Conservation (phyloP, 1,140 invertebrate genomes). For the Euura saliciscinereae region DNA sequence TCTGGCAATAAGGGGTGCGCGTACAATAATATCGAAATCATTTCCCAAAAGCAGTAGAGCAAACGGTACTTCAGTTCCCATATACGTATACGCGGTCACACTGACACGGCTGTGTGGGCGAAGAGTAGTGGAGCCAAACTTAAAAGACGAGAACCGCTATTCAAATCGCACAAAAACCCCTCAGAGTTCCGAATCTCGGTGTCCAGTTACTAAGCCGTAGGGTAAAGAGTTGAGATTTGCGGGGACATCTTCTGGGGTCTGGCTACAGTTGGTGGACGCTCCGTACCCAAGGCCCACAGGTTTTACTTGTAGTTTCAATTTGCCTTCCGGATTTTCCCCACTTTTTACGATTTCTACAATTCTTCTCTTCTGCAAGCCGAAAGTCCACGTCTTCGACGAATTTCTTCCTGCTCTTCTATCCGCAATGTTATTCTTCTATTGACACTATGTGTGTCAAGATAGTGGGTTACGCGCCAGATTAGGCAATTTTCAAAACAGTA, state of each 20-base stretch:
- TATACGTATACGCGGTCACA: background rate
- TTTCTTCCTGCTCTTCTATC: background rate
- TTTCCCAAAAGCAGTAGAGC: background rate
- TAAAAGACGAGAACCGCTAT: conserved; percentile 26
- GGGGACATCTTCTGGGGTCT: background rate
- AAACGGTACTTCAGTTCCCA: conserved; percentile 1
- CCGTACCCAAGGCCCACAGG: background rate
- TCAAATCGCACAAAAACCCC: conserved; percentile 33
- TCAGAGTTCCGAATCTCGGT: conserved; percentile 35
- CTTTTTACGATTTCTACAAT: background rate
- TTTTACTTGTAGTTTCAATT: background rate
- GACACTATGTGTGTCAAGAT: background rate
- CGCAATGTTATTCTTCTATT: background rate
- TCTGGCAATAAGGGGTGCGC: background rate
- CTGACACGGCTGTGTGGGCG: background rate
- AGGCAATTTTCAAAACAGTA: background rate
- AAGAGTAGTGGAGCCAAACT: conserved; percentile 15
- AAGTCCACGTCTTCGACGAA: background rate
- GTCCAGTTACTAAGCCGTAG: conserved; percentile 48
- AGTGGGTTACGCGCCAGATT: no score
- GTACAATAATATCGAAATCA: background rate
- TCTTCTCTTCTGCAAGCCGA: background rate
- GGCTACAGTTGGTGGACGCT: background rate
- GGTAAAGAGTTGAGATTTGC: conserved; percentile 48
- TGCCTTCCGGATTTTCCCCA: background rate